Percentiles rank a stretch among this genome's conserved stretches.
These are phyloP conservation scores for Limnephilus auricula DNA, from an alignment of 2,888 invertebrate genomes.

Conservation along the genomic window DNA sequence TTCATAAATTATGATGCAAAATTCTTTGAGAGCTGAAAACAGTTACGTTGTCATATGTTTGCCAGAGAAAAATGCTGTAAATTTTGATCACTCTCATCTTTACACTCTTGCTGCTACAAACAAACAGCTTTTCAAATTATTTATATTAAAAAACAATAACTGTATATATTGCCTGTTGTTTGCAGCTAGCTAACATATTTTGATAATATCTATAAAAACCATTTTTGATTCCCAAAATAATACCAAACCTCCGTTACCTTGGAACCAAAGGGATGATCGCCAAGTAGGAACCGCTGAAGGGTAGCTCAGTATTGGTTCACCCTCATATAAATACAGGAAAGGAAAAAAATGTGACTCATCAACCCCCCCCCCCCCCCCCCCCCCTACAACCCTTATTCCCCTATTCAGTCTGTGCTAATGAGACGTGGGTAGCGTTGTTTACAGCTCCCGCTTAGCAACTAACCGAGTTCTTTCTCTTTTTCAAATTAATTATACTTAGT, in stretches of 20 bases:
- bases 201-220: too few relatives aligned
- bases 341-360: constrained; percentile 79
- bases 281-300: constrained; percentile 21
- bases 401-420: constrained; percentile 51
- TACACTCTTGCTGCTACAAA: too few relatives aligned
- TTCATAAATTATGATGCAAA: too few relatives aligned
- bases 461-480: constrained; percentile 13
- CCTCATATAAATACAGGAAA: constrained; percentile 65
- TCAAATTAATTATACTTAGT: background rate
- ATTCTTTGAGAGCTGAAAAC: too few relatives aligned
- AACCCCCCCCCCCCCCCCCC: constrained; percentile 68
- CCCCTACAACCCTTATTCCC: constrained; percentile 24
- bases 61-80: too few relatives aligned
- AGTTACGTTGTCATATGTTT: too few relatives aligned
- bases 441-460: constrained; percentile 47
- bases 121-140: too few relatives aligned
- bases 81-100: too few relatives aligned
- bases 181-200: too few relatives aligned
- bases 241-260: background rate
- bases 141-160: too few relatives aligned
- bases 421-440: constrained; percentile 45
- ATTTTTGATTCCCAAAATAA: background rate
- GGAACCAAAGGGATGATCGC: constrained; percentile 29
- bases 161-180: too few relatives aligned
- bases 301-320: constrained; percentile 68